phyloP scores from a whole-genome alignment of 2,113 vertebrate genomes.

The Actinemys pallida region DNA sequence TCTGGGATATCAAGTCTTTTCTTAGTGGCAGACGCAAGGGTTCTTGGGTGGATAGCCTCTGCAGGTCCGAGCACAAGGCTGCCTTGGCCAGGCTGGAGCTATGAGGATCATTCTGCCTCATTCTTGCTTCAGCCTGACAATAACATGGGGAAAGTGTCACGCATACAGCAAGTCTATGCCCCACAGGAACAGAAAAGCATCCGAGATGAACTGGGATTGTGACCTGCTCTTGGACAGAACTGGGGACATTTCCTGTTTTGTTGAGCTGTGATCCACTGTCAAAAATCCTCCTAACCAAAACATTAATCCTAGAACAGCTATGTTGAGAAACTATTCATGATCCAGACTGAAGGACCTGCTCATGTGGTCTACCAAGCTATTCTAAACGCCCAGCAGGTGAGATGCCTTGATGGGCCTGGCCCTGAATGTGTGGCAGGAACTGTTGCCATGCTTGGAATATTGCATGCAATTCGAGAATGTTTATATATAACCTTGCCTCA shows the following conservation, averaged over 20 bases:
- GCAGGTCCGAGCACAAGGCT: not conserved
- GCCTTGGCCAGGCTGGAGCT: not conserved
- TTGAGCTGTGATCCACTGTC: not conserved
- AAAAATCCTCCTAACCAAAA: not conserved
- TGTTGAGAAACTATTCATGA: not conserved
- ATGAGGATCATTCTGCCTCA: not conserved
- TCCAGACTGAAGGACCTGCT: not conserved
- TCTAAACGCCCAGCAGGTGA: not conserved
- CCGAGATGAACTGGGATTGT: not conserved
- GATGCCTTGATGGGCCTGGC: not conserved
- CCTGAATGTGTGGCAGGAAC: too few species aligned
- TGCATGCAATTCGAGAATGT: too few species aligned
- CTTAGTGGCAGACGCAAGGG: not conserved
- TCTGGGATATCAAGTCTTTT: not conserved
- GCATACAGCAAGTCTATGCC: not conserved
- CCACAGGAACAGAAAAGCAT: not conserved
- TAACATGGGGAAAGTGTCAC: not conserved
- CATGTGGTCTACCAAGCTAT: not conserved
- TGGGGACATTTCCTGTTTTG: not conserved
- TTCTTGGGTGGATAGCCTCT: not conserved
- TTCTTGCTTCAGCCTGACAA: not conserved
- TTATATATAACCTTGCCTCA: too few species aligned
- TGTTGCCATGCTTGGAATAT: too few species aligned
- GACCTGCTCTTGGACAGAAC: not conserved
- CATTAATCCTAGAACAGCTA: not conserved